phyloP scores from a whole-genome alignment of 2,888 invertebrate genomes.

The Pandemis heparana region DNA sequence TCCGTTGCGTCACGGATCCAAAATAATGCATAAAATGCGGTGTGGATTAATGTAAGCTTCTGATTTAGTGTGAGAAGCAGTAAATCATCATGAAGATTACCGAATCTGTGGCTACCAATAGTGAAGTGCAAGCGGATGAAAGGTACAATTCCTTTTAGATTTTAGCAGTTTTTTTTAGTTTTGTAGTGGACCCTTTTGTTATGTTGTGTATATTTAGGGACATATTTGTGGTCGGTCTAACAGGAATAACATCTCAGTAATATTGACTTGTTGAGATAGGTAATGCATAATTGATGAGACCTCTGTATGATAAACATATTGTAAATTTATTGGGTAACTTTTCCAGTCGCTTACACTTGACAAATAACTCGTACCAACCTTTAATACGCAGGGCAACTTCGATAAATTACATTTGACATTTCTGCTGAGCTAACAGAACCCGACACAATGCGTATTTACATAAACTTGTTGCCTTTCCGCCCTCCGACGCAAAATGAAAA shows the following conservation, averaged over 20 bases:
- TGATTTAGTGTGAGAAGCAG: slow-evolving; percentile 10
- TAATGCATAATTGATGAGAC: background rate
- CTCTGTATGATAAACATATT: background rate
- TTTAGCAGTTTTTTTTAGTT: background rate
- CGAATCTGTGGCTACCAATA: slow-evolving; percentile 56
- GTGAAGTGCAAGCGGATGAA: slow-evolving; percentile 55
- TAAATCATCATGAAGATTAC: slow-evolving; percentile 69
- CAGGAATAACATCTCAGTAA: no score
- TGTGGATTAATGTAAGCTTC: slow-evolving; percentile 3
- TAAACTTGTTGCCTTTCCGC: slow-evolving; percentile 41
- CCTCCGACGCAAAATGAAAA: slow-evolving; percentile 41
- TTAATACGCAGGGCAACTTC: background rate
- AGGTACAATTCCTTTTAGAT: slow-evolving; percentile 50
- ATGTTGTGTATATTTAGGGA: background rate
- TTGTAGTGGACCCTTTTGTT: background rate
- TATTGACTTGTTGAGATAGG: background rate
- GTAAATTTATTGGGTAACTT: background rate
- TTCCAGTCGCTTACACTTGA: background rate
- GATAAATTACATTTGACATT: slow-evolving; percentile 23
- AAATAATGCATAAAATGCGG: slow-evolving; percentile 36
- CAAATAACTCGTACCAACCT: background rate
- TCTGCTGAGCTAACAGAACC: slow-evolving; percentile 20
- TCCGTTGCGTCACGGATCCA: slow-evolving; percentile 60
- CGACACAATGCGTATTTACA: slow-evolving; percentile 33
- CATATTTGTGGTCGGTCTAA: no score